A percentile compares a stretch with the other conserved stretches of the same genome.
These are phyloP conservation scores for Nyleta sp. DNA, from an alignment of 2,888 invertebrate genomes.

Conservation along the genomic window DNA sequence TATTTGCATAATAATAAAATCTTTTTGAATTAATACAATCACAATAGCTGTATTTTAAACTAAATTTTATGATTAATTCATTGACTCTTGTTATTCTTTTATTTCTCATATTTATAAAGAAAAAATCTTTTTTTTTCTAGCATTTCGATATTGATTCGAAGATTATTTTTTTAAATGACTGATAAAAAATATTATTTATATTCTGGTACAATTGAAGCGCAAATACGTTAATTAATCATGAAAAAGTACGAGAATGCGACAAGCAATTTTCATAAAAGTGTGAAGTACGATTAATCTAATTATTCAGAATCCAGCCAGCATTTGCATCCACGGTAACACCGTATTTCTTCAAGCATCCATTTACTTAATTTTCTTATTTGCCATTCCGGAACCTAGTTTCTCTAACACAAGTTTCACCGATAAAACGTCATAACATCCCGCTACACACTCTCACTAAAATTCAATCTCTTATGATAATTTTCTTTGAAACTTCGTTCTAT, in stretches of 20 bases:
- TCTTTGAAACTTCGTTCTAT: constrained; percentile 2
- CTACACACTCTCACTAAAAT: constrained; percentile 9
- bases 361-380: constrained; percentile 37
- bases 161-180: too few relatives aligned
- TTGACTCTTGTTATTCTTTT: too few relatives aligned
- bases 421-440: constrained; percentile 10
- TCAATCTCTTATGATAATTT: constrained; percentile 26
- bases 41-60: too few relatives aligned
- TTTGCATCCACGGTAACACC: constrained; percentile 24
- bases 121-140: too few relatives aligned
- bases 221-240: constrained; percentile 8
- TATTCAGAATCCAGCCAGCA: constrained; percentile 11
- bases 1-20: too few relatives aligned
- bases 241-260: constrained; percentile 5
- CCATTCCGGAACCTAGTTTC: constrained; percentile 22
- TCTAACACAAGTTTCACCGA: constrained; percentile 30
- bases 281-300: constrained; percentile 32
- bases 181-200: too few relatives aligned
- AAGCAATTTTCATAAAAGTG: constrained; percentile 31
- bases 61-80: too few relatives aligned
- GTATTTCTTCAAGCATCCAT: constrained; percentile 35
- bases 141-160: too few relatives aligned
- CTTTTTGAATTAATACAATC: too few relatives aligned
- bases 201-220: too few relatives aligned
- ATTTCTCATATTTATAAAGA: too few relatives aligned